phyloP scores from a whole-genome alignment of 2,113 vertebrate species.

The Archilochus colubris region DNA sequence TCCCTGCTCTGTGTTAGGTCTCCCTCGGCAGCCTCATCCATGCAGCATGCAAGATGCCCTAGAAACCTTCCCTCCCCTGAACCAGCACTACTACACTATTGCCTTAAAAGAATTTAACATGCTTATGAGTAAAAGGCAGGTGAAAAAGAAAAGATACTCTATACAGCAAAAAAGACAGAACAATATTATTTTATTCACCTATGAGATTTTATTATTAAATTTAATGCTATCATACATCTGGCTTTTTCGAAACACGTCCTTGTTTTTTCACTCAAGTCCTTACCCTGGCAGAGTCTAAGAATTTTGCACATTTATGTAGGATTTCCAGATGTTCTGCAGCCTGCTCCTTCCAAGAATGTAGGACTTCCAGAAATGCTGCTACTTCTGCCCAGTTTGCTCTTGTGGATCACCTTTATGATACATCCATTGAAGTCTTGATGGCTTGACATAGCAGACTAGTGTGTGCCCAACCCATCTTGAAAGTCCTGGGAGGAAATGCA shows the following conservation, averaged over 20 bases:
- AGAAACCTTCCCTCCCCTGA: neutral
- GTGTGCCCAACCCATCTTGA: neutral
- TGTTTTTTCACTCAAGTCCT: neutral
- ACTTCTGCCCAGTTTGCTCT: neutral
- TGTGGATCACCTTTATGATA: neutral
- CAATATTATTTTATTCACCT: neutral
- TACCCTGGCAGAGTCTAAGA: neutral
- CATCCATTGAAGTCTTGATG: neutral
- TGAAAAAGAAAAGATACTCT: neutral
- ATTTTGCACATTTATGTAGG: neutral
- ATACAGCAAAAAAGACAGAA: neutral
- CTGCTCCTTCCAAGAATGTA: neutral
- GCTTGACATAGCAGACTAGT: neutral
- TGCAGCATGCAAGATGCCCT: neutral
- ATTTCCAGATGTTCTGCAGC: slow-evolving; percentile 21
- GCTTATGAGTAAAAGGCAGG: neutral
- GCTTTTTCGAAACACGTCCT: neutral
- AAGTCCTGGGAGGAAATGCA: neutral
- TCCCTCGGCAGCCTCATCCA: neutral
- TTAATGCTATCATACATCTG: neutral
- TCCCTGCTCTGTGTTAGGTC: neutral
- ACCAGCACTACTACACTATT: neutral
- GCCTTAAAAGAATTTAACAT: neutral
- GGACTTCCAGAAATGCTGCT: neutral
- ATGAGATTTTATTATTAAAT: neutral